A percentile compares a stretch with the other conserved stretches of the same genome.
Evolutionary conservation across 1,140 invertebrate genomes (phyloP).

Genomic region (Euwallacea similis): DNA sequence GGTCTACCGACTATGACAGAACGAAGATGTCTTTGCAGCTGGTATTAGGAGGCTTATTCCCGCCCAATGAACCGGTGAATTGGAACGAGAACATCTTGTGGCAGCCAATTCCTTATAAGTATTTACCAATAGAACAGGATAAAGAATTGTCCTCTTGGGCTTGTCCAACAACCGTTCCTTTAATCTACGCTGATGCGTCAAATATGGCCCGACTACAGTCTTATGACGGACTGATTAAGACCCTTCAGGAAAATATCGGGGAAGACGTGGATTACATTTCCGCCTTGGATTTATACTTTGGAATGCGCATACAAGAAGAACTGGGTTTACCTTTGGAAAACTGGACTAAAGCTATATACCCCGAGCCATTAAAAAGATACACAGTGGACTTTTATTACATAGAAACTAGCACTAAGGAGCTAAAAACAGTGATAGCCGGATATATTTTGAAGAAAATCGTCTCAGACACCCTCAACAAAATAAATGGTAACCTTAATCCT

Average conservation of each 20-base stretch:
- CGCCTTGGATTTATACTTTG: conserved; percentile 33
- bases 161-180: conserved; percentile 21
- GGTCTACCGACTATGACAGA: conserved; percentile 38
- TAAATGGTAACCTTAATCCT: conserved; percentile 24
- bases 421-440: conserved; percentile 27
- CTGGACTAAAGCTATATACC: conserved; percentile 28
- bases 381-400: conserved; percentile 34
- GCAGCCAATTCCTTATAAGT: conserved; percentile 74
- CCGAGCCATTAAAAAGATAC: conserved; percentile 24
- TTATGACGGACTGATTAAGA: conserved; percentile 25
- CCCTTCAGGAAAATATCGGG: conserved; percentile 17
- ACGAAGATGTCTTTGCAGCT: conserved; percentile 39
- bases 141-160: conserved; percentile 48
- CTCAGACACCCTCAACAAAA: conserved; percentile 24
- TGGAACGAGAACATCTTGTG: conserved; percentile 58
- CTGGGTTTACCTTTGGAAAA: conserved; percentile 23
- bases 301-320: conserved; percentile 24
- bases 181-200: conserved; percentile 8
- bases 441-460: conserved; percentile 37
- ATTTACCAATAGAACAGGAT: conserved; percentile 61
- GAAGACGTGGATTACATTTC: conserved; percentile 24
- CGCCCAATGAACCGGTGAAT: conserved; percentile 24
- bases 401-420: conserved; percentile 24
- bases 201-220: conserved; percentile 14
- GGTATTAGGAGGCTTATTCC: conserved; percentile 39